Conservation (phyloP, 2,888 invertebrate species). For the Seira sanloemensis region DNA sequence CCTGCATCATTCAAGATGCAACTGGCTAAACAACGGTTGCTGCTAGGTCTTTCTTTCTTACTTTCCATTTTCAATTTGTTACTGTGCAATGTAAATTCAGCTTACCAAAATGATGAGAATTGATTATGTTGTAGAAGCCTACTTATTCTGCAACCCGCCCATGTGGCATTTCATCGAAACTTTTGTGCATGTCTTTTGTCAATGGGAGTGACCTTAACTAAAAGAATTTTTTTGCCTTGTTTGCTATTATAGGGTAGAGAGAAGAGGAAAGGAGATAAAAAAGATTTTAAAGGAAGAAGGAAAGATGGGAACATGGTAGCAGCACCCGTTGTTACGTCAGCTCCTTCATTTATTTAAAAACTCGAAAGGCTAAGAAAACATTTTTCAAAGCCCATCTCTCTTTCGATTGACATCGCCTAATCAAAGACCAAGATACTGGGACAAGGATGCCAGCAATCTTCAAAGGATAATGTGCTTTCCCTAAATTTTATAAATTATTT, state of each 20-base stretch:
- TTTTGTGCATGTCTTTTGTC: neutral
- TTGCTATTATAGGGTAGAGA: slow-evolving; percentile 50
- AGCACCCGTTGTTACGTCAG: slow-evolving; percentile 72
- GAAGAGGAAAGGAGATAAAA: slow-evolving; percentile 34
- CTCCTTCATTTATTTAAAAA: slow-evolving; percentile 28
- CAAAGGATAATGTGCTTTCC: too few species aligned
- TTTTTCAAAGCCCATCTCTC: neutral
- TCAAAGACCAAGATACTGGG: neutral
- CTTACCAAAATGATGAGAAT: too few species aligned
- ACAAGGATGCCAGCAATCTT: too few species aligned
- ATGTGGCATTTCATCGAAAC: neutral
- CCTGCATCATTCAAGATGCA: slow-evolving; percentile 1
- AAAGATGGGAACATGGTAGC: slow-evolving; percentile 70
- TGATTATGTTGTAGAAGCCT: too few species aligned
- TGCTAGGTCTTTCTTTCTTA: slow-evolving; percentile 67
- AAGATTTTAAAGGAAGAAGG: slow-evolving; percentile 62
- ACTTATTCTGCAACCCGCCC: neutral
- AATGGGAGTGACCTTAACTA: slow-evolving; percentile 15
- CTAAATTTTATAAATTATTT: too few species aligned
- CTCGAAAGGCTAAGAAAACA: neutral
- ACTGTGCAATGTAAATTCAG: too few species aligned
- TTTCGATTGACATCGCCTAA: neutral
- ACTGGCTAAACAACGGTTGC: slow-evolving; percentile 71
- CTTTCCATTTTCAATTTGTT: slow-evolving; percentile 31
- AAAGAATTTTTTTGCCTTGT: slow-evolving; percentile 18